Evolutionary conservation across 1,140 invertebrate genomes (phyloP).

Genomic region (Philopotamus ludificatus): DNA sequence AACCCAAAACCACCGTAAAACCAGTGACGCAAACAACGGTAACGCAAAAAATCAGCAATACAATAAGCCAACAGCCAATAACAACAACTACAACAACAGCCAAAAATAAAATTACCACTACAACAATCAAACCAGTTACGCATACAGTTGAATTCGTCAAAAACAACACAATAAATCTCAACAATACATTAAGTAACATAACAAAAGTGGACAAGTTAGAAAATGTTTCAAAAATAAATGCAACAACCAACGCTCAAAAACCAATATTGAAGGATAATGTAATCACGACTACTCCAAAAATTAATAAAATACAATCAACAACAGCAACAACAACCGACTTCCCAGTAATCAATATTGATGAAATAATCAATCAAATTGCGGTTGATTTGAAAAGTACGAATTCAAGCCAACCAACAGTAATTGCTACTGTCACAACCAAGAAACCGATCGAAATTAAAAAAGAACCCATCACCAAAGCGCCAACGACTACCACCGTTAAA

Average conservation of each 20-base stretch:
- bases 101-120: not conserved
- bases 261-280: not conserved
- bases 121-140: too few species aligned
- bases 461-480: conserved; percentile 16
- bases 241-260: not conserved
- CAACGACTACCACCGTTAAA: conserved; percentile 35
- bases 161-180: not conserved
- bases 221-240: not conserved
- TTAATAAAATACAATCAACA: not conserved
- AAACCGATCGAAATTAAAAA: too few species aligned
- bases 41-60: not conserved
- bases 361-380: conserved; percentile 20
- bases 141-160: too few species aligned
- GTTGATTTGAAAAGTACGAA: conserved; percentile 46
- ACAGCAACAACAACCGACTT: not conserved
- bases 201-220: not conserved
- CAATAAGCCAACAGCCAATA: not conserved
- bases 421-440: too few species aligned
- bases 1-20: not conserved
- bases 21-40: not conserved
- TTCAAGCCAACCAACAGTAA: not conserved
- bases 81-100: not conserved
- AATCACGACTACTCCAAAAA: not conserved
- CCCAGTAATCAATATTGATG: conserved; percentile 8
- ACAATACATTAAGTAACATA: conserved; percentile 1